Percentiles rank a stretch among this genome's conserved stretches.
Conservation (phyloP, 2,113 vertebrate species). For the Oostethus manadensis region DNA sequence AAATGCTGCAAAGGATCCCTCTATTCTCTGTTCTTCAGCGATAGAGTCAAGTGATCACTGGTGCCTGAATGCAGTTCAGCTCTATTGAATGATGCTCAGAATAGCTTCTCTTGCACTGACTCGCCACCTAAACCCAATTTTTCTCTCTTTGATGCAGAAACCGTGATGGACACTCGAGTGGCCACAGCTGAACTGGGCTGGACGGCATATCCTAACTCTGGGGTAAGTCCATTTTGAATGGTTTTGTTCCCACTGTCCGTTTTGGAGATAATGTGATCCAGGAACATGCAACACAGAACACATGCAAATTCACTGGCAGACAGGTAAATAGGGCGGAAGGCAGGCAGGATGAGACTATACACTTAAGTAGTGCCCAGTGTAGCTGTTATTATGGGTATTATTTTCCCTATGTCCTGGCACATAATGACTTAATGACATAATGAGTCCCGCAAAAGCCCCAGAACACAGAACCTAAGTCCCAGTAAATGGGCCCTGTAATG, state of each 20-base stretch:
- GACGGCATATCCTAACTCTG: constrained; percentile 94
- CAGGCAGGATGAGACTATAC: constrained; percentile 35
- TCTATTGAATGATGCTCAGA: constrained; percentile 37
- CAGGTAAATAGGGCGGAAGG: constrained; percentile 43
- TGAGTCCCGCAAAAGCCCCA: constrained; percentile 61
- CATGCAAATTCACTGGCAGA: constrained; percentile 16
- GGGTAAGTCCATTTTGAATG: constrained; percentile 76
- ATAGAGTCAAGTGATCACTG: constrained; percentile 56
- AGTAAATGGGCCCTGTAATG: constrained; percentile 55
- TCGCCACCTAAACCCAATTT: constrained; percentile 4
- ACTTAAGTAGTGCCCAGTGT: constrained; percentile 48
- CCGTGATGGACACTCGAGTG: constrained; percentile 94
- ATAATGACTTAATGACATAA: constrained; percentile 75
- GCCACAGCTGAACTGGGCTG: constrained; percentile 97
- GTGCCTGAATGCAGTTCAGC: constrained; percentile 43
- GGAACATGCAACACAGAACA: constrained; percentile 7
- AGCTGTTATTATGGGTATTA: constrained; percentile 62
- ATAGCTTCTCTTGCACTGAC: constrained; percentile 27
- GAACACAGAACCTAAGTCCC: constrained; percentile 60
- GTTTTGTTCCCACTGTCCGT: constrained; percentile 1
- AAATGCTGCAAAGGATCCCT: constrained; percentile 39
- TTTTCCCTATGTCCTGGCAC: constrained; percentile 61
- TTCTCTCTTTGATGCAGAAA: constrained; percentile 77
- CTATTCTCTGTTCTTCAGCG: constrained; percentile 41
- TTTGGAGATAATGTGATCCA: background rate